Conservation (phyloP, 2,113 vertebrate species). For the Picathartes gymnocephalus region DNA sequence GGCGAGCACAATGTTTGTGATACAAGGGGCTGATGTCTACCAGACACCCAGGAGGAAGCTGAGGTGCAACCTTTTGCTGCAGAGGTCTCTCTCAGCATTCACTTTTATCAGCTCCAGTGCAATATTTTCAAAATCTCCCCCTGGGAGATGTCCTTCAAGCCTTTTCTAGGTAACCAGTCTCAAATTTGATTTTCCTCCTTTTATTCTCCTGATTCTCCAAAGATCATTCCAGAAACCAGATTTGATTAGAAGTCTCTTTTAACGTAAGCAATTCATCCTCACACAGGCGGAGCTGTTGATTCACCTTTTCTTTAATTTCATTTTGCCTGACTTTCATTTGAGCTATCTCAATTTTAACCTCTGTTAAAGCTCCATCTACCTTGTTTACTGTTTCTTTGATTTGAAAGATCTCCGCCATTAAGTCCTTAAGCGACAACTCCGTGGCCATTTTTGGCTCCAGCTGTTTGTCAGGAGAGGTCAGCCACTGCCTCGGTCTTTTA, state of each 20-base stretch:
- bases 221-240: constrained; percentile 60
- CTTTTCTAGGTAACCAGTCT: constrained; percentile 32
- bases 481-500: constrained; percentile 52
- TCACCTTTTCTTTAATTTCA: constrained; percentile 70
- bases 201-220: constrained; percentile 53
- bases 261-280: constrained; percentile 65
- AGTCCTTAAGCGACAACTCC: constrained; percentile 53
- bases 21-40: not conserved
- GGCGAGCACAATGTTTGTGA: not conserved
- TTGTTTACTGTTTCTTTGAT: constrained; percentile 68
- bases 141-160: constrained; percentile 40
- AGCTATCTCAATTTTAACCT: constrained; percentile 68
- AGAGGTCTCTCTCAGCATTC: not conserved
- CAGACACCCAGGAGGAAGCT: not conserved
- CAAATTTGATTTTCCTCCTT: constrained; percentile 54
- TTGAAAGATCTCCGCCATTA: constrained; percentile 68
- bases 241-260: constrained; percentile 64
- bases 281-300: constrained; percentile 11
- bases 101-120: not conserved
- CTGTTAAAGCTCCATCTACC: constrained; percentile 69
- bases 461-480: constrained; percentile 65
- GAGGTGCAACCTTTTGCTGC: not conserved
- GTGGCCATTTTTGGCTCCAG: constrained; percentile 50
- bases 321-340: constrained; percentile 63
- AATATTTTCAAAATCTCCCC: constrained; percentile 45